Conservation (phyloP, 2,113 vertebrate species). For the Raja brachyura region DNA sequence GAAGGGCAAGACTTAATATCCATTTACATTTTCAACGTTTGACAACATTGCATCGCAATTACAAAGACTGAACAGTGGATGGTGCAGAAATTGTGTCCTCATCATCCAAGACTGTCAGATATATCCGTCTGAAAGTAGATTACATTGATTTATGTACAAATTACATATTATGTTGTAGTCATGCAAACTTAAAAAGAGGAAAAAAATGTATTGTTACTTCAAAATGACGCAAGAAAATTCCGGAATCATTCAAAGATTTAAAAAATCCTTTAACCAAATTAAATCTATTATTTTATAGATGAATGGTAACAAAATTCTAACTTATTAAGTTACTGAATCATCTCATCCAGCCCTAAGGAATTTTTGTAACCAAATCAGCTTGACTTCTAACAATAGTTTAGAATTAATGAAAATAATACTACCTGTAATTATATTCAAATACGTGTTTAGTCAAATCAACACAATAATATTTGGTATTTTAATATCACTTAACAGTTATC, state of each 20-base stretch:
- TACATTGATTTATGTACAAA: background rate
- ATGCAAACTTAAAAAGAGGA: background rate
- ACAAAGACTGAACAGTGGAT: background rate
- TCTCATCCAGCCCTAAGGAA: background rate
- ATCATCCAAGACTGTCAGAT: background rate
- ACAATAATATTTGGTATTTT: slow-evolving; percentile 2
- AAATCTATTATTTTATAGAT: background rate
- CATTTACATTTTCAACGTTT: background rate
- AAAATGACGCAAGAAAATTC: background rate
- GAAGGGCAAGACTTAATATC: background rate
- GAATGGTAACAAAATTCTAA: slow-evolving; percentile 20
- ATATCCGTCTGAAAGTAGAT: background rate
- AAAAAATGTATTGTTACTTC: background rate
- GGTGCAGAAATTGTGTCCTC: slow-evolving; percentile 6
- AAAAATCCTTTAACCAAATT: background rate
- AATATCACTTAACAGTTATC: background rate
- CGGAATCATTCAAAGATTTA: background rate
- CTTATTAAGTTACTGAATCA: slow-evolving; percentile 27
- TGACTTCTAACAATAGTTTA: slow-evolving; percentile 27
- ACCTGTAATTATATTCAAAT: slow-evolving; percentile 28
- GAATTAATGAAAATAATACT: background rate
- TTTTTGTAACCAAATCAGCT: background rate
- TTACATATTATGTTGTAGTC: background rate
- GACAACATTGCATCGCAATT: background rate
- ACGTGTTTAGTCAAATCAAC: slow-evolving; percentile 17